phyloP scores from a whole-genome alignment of 2,888 invertebrate genomes.

The Sarcophaga carnaria region DNA sequence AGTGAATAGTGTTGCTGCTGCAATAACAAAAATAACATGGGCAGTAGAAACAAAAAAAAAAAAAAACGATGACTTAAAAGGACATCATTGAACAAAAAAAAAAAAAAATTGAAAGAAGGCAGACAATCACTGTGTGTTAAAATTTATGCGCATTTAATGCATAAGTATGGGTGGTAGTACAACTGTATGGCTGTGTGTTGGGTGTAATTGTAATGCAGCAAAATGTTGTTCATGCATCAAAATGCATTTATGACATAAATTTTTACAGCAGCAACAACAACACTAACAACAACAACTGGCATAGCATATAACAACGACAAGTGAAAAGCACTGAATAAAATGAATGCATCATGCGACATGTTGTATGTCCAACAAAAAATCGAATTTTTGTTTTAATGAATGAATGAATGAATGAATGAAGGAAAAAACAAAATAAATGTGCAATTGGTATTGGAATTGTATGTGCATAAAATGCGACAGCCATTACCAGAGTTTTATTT shows the following conservation, averaged over 20 bases:
- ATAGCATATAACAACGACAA: not conserved
- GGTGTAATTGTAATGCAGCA: constrained; percentile 21
- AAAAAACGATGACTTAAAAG: constrained; percentile 15
- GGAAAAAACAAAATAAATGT: constrained; percentile 51
- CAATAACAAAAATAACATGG: not conserved
- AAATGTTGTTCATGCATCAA: constrained; percentile 66
- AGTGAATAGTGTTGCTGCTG: constrained; percentile 37
- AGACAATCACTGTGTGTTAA: constrained; percentile 52
- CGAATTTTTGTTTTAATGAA: not conserved
- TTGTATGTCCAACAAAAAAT: constrained; percentile 1
- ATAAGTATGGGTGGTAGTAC: not conserved
- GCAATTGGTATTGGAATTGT: constrained; percentile 61
- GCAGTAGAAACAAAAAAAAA: not conserved
- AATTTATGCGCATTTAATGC: constrained; percentile 61
- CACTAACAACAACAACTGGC: too few species aligned
- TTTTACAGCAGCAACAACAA: constrained; percentile 34
- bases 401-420: constrained; percentile 15
- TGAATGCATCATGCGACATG: constrained; percentile 55
- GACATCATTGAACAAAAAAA: constrained; percentile 46
- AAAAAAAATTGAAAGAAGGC: not conserved
- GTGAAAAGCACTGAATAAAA: constrained; percentile 7
- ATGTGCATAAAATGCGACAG: constrained; percentile 59
- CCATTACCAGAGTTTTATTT: constrained; percentile 71
- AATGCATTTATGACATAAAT: constrained; percentile 70
- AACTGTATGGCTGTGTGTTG: not conserved